These are phyloP conservation scores for Cichlasoma orientale DNA, from an alignment of 2,797 vertebrate genomes.

Conservation along the genomic window DNA sequence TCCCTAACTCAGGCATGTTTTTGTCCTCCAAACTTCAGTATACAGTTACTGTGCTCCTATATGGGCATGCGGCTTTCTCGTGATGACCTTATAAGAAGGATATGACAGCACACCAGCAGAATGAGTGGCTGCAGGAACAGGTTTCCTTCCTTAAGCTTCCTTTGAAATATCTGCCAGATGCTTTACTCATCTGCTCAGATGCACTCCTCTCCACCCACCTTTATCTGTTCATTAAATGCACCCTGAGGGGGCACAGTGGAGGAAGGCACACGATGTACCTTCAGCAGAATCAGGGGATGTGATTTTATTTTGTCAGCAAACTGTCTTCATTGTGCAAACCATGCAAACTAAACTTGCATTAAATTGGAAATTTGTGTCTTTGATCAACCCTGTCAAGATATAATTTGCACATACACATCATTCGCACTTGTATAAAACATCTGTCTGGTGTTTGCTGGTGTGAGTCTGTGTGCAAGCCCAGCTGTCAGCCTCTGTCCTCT, in stretches of 20 bases:
- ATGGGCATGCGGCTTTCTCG: slow-evolving; percentile 36
- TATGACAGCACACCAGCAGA: slow-evolving; percentile 29
- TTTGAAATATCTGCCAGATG: slow-evolving; percentile 38
- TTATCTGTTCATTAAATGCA: slow-evolving; percentile 6
- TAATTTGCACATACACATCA: background rate
- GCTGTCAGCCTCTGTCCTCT: background rate
- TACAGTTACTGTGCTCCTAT: background rate
- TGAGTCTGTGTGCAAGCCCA: background rate
- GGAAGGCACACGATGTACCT: slow-evolving; percentile 46
- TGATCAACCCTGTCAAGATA: background rate
- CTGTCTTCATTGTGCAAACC: background rate
- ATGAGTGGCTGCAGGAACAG: slow-evolving; percentile 10
- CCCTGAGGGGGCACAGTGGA: slow-evolving; percentile 9
- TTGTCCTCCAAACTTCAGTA: background rate
- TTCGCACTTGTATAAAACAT: background rate
- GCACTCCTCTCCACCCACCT: background rate
- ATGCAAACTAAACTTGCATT: background rate
- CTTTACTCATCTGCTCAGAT: slow-evolving; percentile 20
- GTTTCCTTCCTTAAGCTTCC: slow-evolving; percentile 34
- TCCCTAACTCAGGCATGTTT: background rate
- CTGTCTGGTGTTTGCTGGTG: background rate
- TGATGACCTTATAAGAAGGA: slow-evolving; percentile 48
- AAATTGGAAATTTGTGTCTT: background rate
- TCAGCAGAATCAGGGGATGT: slow-evolving; percentile 19
- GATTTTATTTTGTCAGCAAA: slow-evolving; percentile 5